Percentiles rank a stretch among this genome's conserved stretches.
These are phyloP conservation scores for Bathynomus jamesi DNA, from an alignment of 1,140 invertebrate genomes.

Conservation along the genomic window DNA sequence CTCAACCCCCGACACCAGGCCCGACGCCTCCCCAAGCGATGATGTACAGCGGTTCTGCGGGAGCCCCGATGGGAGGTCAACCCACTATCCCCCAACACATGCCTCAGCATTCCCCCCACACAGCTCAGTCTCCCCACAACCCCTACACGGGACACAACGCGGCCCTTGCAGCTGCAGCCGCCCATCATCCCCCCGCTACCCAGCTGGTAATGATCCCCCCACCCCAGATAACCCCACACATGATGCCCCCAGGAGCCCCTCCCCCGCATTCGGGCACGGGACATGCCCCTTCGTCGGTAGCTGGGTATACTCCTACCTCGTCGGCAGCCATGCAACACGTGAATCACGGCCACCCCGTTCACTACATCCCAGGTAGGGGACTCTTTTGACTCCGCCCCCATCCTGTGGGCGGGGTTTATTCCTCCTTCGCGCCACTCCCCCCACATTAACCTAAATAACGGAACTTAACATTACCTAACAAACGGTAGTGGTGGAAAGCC, in stretches of 20 bases:
- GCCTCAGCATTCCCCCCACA: conserved; percentile 37
- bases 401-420: too few relatives aligned
- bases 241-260: conserved; percentile 16
- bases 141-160: conserved; percentile 20
- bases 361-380: conserved; percentile 20
- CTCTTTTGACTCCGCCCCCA: background rate
- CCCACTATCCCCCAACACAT: conserved; percentile 29
- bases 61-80: conserved; percentile 20
- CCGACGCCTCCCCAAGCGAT: conserved; percentile 28
- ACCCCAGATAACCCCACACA: conserved; percentile 3
- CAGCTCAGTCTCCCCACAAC: conserved; percentile 37
- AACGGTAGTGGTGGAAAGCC: background rate
- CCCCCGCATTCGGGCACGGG: conserved; percentile 22
- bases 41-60: conserved; percentile 9
- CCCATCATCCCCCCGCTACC: conserved; percentile 20
- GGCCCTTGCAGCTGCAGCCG: conserved; percentile 2
- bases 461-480: background rate
- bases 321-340: conserved; percentile 21
- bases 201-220: conserved; percentile 20
- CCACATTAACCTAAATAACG: background rate
- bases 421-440: too few relatives aligned
- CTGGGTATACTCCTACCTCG: conserved; percentile 26
- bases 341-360: conserved; percentile 18
- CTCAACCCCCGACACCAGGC: conserved; percentile 30
- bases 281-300: conserved; percentile 29